These are phyloP conservation scores for Luperina testacea DNA, from an alignment of 2,888 invertebrate genomes.

Conservation along the genomic window DNA sequence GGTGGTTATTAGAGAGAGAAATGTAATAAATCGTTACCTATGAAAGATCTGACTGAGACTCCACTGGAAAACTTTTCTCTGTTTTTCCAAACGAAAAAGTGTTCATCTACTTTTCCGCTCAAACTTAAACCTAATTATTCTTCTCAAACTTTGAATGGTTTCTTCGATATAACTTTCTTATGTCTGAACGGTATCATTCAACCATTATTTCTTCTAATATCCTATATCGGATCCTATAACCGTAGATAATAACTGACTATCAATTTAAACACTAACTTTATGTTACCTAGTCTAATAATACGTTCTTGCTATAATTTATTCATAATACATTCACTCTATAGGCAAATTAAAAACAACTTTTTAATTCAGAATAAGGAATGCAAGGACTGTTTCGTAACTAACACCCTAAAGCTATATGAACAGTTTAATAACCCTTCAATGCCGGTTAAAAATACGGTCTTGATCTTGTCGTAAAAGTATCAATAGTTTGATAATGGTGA, in stretches of 20 bases:
- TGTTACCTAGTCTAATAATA: slow-evolving; percentile 25
- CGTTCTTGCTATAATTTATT: slow-evolving; percentile 24
- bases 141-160: neutral
- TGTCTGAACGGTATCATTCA: neutral
- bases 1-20: neutral
- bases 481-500: slow-evolving; percentile 28
- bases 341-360: slow-evolving; percentile 27
- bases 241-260: neutral
- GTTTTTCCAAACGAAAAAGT: neutral
- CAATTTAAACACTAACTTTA: slow-evolving; percentile 19
- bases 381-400: slow-evolving; percentile 5
- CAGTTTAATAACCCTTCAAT: slow-evolving; percentile 45
- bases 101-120: neutral
- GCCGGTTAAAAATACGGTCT: neutral
- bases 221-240: slow-evolving; percentile 20
- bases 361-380: slow-evolving; percentile 30
- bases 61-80: neutral
- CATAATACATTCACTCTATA: slow-evolving; percentile 10
- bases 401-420: slow-evolving; percentile 1
- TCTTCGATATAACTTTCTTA: neutral
- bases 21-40: neutral
- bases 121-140: neutral
- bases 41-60: neutral
- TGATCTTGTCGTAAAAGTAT: slow-evolving; percentile 16
- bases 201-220: neutral